Evolutionary conservation across 2,113 vertebrate genomes (phyloP).

Genomic region (Cheirogaleus medius): DNA sequence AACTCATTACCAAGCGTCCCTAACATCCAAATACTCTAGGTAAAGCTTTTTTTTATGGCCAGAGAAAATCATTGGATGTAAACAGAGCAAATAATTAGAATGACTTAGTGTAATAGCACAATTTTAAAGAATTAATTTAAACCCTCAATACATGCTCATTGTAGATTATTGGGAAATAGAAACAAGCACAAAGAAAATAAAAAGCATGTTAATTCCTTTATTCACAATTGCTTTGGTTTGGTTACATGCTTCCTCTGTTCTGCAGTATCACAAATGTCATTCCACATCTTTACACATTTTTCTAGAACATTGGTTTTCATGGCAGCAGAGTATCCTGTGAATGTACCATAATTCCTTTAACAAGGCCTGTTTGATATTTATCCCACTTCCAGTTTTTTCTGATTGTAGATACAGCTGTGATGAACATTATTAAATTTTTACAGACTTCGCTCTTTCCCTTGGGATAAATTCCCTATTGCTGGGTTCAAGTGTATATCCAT

Average conservation of each 20-base stretch:
- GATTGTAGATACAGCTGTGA: neutral
- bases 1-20: neutral
- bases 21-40: neutral
- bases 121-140: neutral
- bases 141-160: neutral
- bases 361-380: neutral
- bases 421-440: neutral
- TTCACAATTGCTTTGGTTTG: neutral
- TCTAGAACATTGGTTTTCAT: neutral
- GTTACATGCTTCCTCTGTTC: neutral
- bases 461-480: neutral
- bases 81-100: neutral
- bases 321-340: neutral
- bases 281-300: neutral
- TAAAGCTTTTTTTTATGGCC: neutral
- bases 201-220: neutral
- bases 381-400: neutral
- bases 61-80: neutral
- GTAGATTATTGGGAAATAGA: neutral
- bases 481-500: neutral
- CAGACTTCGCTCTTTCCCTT: neutral
- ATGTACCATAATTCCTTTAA: neutral
- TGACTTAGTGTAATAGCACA: neutral
- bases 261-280: too few species aligned
- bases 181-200: neutral